Evolutionary conservation across 2,113 vertebrate species (phyloP).

Genomic region (Pheucticus melanocephalus): DNA sequence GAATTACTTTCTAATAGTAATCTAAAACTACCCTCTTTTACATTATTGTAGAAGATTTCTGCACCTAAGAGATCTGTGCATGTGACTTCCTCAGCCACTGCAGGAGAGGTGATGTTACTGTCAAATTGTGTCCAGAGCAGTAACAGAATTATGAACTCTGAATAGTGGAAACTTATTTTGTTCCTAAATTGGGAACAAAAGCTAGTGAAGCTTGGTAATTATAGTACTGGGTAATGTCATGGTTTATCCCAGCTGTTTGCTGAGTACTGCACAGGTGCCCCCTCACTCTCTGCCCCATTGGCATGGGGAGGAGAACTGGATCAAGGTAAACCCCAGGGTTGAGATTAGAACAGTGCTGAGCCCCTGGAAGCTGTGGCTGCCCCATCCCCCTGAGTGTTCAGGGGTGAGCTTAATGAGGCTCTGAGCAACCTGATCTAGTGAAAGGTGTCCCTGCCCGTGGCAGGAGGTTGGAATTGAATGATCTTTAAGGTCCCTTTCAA

Average conservation of each 20-base stretch:
- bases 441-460: background rate
- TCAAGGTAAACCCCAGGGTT: background rate
- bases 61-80: fast-evolving
- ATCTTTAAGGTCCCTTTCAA: background rate
- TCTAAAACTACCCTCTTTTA: background rate
- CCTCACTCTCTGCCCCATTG: background rate
- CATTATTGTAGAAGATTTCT: background rate
- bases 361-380: background rate
- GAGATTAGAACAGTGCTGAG: background rate
- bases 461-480: background rate
- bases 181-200: background rate
- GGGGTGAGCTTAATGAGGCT: background rate
- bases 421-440: background rate
- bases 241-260: background rate
- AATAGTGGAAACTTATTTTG: background rate
- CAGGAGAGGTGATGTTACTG: background rate
- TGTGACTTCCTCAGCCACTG: fast-evolving
- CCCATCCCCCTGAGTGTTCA: background rate
- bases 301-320: background rate
- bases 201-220: background rate
- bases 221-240: fast-evolving
- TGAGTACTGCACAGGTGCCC: background rate
- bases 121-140: background rate
- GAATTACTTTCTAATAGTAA: background rate
- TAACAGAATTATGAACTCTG: background rate